Evolutionary conservation across 1,140 invertebrate genomes (phyloP).

Genomic region (Neomicropteryx cornuta): DNA sequence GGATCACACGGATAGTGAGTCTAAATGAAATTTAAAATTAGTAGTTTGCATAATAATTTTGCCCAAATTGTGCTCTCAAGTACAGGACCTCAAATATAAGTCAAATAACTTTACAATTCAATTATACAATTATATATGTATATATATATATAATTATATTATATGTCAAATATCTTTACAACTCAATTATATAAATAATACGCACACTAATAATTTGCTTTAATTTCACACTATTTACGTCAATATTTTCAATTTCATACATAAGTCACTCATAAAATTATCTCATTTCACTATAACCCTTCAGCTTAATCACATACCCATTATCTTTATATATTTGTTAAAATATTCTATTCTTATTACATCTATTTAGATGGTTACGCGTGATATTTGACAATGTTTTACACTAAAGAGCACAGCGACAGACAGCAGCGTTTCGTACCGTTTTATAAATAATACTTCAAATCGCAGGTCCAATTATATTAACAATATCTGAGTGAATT

Average conservation of each 20-base stretch:
- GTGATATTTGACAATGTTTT: background rate
- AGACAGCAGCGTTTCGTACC: no score
- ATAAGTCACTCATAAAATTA: no score
- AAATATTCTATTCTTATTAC: no score
- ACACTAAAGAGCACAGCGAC: background rate
- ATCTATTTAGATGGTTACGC: no score
- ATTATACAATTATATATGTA: background rate
- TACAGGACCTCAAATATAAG: background rate
- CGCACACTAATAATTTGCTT: background rate
- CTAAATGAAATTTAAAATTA: background rate
- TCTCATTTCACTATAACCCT: no score
- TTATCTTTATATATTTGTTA: no score
- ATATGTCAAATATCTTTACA: background rate
- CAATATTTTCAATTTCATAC: no score
- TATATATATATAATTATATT: background rate
- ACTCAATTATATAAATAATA: background rate
- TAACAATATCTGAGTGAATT: no score
- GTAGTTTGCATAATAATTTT: background rate
- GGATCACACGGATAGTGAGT: constrained; percentile 24
- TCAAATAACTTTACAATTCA: background rate
- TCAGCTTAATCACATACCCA: no score
- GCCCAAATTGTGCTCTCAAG: background rate
- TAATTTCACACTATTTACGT: no score
- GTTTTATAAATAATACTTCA: no score
- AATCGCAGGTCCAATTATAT: no score